These are phyloP conservation scores for Adineta ricciae DNA, from an alignment of 2,888 invertebrate species.

Conservation along the genomic window DNA sequence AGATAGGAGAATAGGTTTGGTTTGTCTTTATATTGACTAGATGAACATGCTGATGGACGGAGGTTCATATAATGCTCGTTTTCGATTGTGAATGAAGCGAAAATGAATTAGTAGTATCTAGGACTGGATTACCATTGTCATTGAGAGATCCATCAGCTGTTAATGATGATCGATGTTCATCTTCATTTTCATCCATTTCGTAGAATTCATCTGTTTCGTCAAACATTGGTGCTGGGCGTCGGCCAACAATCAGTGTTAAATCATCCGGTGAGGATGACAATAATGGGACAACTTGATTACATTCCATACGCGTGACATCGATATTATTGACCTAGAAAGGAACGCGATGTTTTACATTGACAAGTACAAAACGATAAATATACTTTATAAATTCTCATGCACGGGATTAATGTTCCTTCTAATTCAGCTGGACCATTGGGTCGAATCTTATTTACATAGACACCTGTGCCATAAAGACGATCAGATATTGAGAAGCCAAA, in stretches of 20 bases:
- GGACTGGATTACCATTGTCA: neutral
- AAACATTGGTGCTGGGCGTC: constrained; percentile 14
- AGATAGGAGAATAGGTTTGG: neutral
- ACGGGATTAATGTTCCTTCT: constrained; percentile 26
- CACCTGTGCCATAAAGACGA: constrained; percentile 27
- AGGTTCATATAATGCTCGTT: neutral
- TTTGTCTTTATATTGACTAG: neutral
- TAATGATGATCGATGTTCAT: neutral
- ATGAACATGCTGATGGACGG: neutral
- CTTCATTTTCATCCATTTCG: neutral
- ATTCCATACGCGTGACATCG: constrained; percentile 18
- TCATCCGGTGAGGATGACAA: neutral
- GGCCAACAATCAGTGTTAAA: neutral
- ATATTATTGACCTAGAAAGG: neutral
- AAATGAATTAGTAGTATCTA: neutral
- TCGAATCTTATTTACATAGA: constrained; percentile 29
- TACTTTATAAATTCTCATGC: constrained; percentile 32
- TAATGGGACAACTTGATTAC: constrained; percentile 18
- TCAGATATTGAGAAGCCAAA: constrained; percentile 30
- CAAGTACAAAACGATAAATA: no score
- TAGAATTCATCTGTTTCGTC: constrained; percentile 17
- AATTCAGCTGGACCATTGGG: constrained; percentile 23
- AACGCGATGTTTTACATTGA: neutral
- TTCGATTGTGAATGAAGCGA: neutral
- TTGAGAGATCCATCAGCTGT: neutral